Conservation (phyloP, 23 tunicate species). For the Oikopleura vanhoeffeni region DNA sequence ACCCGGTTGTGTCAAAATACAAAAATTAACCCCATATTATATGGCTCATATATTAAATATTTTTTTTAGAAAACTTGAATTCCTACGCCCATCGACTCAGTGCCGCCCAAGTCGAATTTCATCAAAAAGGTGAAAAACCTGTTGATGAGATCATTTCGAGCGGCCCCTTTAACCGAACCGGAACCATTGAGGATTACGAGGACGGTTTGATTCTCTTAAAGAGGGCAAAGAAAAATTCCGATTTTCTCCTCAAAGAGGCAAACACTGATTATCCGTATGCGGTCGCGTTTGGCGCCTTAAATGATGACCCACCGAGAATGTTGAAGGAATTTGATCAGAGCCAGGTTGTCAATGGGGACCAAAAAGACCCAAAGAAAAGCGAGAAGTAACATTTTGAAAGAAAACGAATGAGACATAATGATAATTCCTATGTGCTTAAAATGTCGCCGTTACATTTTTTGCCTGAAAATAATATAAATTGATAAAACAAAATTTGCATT, state of each 20-base stretch:
- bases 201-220: neutral
- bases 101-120: neutral
- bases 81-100: neutral
- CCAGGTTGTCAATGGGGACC: neutral
- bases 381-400: neutral
- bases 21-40: no score
- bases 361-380: neutral
- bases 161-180: neutral
- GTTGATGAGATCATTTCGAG: neutral
- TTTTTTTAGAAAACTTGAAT: neutral
- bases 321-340: neutral
- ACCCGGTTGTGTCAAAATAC: no score
- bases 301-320: neutral
- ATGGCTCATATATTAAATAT: neutral
- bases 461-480: no score
- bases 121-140: no score
- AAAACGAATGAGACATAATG: no score
- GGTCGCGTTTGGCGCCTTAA: neutral
- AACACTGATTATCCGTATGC: neutral
- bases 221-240: neutral
- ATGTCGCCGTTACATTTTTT: no score
- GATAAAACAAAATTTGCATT: no score
- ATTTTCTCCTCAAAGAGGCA: neutral
- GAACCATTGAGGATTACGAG: neutral
- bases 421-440: no score